Evolutionary conservation across 2,888 invertebrate species (phyloP).

Genomic region (Chrysina gloriosa): DNA sequence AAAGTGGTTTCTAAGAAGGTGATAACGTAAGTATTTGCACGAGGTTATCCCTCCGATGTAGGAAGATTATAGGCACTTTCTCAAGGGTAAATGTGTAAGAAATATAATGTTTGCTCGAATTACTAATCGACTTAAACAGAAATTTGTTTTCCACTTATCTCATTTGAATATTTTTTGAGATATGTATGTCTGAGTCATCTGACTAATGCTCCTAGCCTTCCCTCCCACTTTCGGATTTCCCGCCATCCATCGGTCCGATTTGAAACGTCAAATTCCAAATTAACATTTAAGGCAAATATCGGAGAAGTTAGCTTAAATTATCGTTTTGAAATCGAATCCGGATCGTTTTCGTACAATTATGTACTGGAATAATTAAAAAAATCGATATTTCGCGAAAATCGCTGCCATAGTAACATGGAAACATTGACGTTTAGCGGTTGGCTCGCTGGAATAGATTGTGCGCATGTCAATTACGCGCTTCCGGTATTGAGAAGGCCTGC

Average conservation of each 20-base stretch:
- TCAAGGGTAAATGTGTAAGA: too few relatives aligned
- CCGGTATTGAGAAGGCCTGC: conserved; percentile 50
- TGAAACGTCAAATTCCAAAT: neutral
- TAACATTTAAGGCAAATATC: neutral
- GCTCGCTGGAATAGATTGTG: conserved; percentile 42
- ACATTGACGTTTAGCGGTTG: conserved; percentile 39
- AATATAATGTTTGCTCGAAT: too few relatives aligned
- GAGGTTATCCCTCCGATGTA: too few relatives aligned
- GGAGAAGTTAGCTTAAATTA: neutral
- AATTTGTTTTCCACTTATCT: neutral
- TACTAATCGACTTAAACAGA: too few relatives aligned
- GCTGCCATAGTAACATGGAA: conserved; percentile 18
- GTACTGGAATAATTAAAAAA: neutral
- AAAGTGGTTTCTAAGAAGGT: too few relatives aligned
- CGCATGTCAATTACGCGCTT: conserved; percentile 59
- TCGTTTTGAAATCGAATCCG: neutral
- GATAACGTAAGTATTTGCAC: too few relatives aligned
- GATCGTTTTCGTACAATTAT: neutral
- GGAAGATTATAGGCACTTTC: too few relatives aligned
- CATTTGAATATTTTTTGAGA: neutral
- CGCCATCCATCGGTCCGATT: neutral
- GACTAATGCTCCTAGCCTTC: neutral
- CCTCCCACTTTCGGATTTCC: neutral
- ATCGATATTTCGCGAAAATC: neutral
- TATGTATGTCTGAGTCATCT: neutral